Base-by-base conservation (phyloP, 2,113 vertebrate species). In the Neodontobutis hainanensis region DNA sequence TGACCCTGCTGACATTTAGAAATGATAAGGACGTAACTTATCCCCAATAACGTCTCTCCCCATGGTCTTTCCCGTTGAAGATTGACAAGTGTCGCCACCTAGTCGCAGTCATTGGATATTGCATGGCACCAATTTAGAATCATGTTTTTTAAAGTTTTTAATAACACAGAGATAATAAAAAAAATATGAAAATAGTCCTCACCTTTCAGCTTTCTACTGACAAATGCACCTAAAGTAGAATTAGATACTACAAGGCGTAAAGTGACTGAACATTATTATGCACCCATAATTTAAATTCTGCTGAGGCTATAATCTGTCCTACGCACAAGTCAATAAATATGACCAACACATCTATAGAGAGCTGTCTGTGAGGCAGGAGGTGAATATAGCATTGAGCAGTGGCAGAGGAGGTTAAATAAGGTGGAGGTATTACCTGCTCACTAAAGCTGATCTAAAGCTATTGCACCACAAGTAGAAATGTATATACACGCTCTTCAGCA, bases 381-480 rank as follows among this genome's bases (percentile, higher is more conserved):
- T 34, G 48, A 65, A 27, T 47, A n/a, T 27, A 64, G 52, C 65
- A 38, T 57, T 73, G 61, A 73, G 70, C 46, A 68, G 65, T 51
- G 75, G 64, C 61, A 61, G 57, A 65, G 62, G 47, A 66, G 34
- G 42, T 68, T 62, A 73, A 65, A 77, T 76, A 68, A 78, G 63
- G 56, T 52, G 10, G 34, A 61, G 38, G 56, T 48, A 38, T 73
- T 61, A 74, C 74, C 70, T 56, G 63, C 64, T 64, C 73, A 72
- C 67, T 61, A 60, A 64, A 64, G 77, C 56, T 58, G 80, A 75
- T 71, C 49, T 52, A 71, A 55, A 77, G 75, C 61, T 66, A 68
- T 80, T 65, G 65, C 68, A 48, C 11, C 58, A 47, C 42, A 46
- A 68, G 50, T 53, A 52, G 50, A 61, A 59, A 57, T 66, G 47